Evolutionary conservation across 2,888 invertebrate genomes (phyloP).

Genomic region (Synanthedon formicaeformis): DNA sequence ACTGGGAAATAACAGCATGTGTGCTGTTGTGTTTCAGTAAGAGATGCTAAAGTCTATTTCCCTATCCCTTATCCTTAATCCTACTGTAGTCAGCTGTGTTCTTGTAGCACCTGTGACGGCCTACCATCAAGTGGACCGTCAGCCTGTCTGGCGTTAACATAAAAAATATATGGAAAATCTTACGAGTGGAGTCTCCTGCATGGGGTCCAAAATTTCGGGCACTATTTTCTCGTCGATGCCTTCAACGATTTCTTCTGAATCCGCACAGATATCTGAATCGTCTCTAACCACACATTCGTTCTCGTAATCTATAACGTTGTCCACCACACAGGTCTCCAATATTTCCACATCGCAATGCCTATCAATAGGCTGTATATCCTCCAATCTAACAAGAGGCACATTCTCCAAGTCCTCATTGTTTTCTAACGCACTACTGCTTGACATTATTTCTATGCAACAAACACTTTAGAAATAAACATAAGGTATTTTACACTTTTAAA

Average conservation of each 20-base stretch:
- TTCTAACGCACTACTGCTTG: slow-evolving; percentile 34
- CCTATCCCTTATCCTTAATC: no score
- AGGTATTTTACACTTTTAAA: no score
- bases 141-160: no score
- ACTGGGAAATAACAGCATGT: no score
- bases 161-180: background rate
- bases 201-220: slow-evolving; percentile 21
- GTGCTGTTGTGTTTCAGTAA: no score
- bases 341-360: slow-evolving; percentile 20
- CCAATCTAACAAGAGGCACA: slow-evolving; percentile 52
- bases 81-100: no score
- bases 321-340: slow-evolving; percentile 29
- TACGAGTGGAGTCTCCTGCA: slow-evolving; percentile 3
- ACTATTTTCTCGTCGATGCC: slow-evolving; percentile 32
- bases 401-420: slow-evolving; percentile 43
- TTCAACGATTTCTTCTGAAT: slow-evolving; percentile 33
- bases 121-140: no score
- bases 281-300: slow-evolving; percentile 28
- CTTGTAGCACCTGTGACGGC: no score
- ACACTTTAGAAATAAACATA: no score
- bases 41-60: no score
- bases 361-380: slow-evolving; percentile 43
- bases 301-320: slow-evolving; percentile 23
- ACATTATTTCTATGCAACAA: slow-evolving; percentile 23
- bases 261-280: slow-evolving; percentile 42